Evolutionary conservation across 2,113 vertebrate genomes (phyloP), one percentile per base, ranked within the genome.

Genomic region (Scytalopus superciliaris): DNA sequence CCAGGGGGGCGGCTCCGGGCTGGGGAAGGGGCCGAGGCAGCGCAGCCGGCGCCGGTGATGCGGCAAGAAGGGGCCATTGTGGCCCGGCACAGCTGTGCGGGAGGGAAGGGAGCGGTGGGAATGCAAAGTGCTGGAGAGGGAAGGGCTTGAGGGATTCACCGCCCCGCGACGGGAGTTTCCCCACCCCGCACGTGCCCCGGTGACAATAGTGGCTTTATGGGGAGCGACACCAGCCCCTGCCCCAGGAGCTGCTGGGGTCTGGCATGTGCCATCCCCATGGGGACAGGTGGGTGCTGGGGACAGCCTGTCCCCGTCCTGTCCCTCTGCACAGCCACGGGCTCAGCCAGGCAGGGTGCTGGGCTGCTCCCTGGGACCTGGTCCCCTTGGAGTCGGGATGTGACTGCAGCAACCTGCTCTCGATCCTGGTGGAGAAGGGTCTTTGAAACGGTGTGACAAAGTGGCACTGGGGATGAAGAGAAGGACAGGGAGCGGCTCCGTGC

Each of bases 21-120:
- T 11, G 77, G 78, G 60, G 85, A 84, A 92, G 84, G 86, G 89
- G 81, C 88, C 4, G 85, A 19, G 84, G 84, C 21, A 27, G 76
- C 24, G 2, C 91, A 93, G 93, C 80, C 68, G 21, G 80, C 2
- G 7, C 74, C 14, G 50, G 83, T 67, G 52, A 63, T 16, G 14
- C 2, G 3, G 96, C 90, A 97, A 97, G 95, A 96, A 97, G 95
- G 95, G 92, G 23, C 94, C 95, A 93, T 93, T 97, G 96, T 96
- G 95, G 83, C 2, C 22, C 35, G 37, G 72, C 42, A 8, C 95
- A 96, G 95, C 95, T 96, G 95, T 1, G 7, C 18, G 35, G 75
- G 52, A n/a, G 3, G 66, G 91, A 63, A 60, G 52, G n/a, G 63
- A 87, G 91, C 78, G 1, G 22, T 0, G 70, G 74, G 93, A 87